Evolutionary conservation across 2,797 vertebrate genomes (phyloP).

Genomic region (Esox masquinongy): DNA sequence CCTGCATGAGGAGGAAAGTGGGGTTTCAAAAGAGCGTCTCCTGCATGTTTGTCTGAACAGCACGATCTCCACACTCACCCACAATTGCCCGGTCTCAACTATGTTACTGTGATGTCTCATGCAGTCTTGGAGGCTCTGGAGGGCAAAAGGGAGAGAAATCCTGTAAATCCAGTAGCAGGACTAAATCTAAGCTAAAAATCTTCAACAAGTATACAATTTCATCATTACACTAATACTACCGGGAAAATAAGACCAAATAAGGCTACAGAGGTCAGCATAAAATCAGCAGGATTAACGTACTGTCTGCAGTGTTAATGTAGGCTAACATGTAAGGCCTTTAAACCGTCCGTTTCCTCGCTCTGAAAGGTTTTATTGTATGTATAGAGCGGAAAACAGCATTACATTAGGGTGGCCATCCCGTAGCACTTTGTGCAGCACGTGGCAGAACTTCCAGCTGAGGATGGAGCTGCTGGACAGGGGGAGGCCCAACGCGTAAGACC

Average conservation of each 20-base stretch:
- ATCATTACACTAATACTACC: background rate
- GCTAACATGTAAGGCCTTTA: background rate
- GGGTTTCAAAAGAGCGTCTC: background rate
- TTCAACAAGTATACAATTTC: background rate
- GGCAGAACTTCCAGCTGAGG: constrained; percentile 99
- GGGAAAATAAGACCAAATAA: background rate
- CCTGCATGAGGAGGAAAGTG: background rate
- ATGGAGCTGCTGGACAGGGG: constrained; percentile 89
- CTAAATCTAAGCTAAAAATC: background rate
- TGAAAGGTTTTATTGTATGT: background rate
- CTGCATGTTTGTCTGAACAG: background rate
- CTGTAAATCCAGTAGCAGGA: constrained; percentile 1
- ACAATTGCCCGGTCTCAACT: constrained; percentile 85
- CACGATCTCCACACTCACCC: constrained; percentile 80
- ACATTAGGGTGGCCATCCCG: constrained; percentile 93
- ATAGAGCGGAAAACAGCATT: constrained; percentile 38
- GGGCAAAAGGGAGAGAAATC: background rate
- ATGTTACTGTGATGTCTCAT: constrained; percentile 90
- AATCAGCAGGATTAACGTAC: background rate
- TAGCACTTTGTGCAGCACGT: constrained; percentile 94
- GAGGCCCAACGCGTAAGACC: constrained; percentile 93
- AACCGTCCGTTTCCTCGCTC: background rate
- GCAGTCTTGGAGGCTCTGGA: constrained; percentile 94
- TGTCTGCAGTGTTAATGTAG: background rate
- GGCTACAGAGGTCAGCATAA: background rate